phyloP scores from a whole-genome alignment of 2,797 vertebrate species.

The Eulemur albifrons region DNA sequence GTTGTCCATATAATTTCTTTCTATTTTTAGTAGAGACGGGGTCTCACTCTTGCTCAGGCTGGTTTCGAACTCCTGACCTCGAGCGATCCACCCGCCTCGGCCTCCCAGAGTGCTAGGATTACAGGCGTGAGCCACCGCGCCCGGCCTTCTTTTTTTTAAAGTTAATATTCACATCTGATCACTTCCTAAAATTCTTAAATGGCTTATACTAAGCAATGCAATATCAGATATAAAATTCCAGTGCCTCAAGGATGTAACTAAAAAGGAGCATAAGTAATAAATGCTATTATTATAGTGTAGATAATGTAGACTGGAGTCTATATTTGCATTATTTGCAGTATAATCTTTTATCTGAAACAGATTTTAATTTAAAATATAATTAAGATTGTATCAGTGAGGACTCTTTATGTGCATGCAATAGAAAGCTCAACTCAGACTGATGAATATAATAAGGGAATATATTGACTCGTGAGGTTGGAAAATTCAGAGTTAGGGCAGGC shows the following conservation, averaged over 20 bases:
- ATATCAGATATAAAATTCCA: neutral
- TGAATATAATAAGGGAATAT: neutral
- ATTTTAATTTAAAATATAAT: neutral
- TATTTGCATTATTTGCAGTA: neutral
- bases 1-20: too few relatives aligned
- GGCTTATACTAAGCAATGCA: neutral
- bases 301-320: neutral
- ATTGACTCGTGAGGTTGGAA: neutral
- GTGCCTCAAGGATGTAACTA: neutral
- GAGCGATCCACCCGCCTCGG: too few relatives aligned
- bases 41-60: too few relatives aligned
- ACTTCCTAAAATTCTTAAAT: neutral
- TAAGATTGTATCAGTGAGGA: neutral
- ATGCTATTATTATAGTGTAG: neutral
- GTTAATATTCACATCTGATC: neutral
- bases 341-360: neutral
- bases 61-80: too few relatives aligned
- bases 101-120: too few relatives aligned
- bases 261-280: neutral
- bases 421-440: neutral
- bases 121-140: too few relatives aligned
- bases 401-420: neutral
- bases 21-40: too few relatives aligned
- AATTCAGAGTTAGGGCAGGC: neutral
- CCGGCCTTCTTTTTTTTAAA: neutral